These are phyloP conservation scores for Heliconius hermathena DNA, from an alignment of 1,140 invertebrate genomes.

Conservation along the genomic window DNA sequence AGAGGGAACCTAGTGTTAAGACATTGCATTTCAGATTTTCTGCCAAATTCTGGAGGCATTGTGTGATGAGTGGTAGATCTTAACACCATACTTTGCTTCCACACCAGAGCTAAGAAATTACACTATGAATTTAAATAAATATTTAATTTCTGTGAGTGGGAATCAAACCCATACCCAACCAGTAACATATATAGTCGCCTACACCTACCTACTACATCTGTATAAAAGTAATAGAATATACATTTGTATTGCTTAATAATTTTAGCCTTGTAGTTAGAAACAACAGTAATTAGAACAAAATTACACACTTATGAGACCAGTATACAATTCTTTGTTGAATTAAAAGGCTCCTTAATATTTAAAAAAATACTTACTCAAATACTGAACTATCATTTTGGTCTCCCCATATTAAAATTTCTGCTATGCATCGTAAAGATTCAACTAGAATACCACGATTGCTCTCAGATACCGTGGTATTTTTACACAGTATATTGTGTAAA, in stretches of 20 bases:
- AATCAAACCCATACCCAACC: no score
- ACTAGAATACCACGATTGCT: slow-evolving; percentile 97
- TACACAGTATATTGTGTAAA: slow-evolving; percentile 96
- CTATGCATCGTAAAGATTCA: slow-evolving; percentile 97
- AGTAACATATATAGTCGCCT: no score
- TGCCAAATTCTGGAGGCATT: no score
- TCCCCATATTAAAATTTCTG: slow-evolving; percentile 99
- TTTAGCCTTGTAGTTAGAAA: background rate
- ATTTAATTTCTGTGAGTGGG: no score
- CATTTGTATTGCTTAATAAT: background rate
- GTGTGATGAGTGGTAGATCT: no score
- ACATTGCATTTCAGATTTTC: no score
- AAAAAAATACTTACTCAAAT: slow-evolving; percentile 93
- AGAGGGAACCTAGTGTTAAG: no score
- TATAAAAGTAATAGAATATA: background rate
- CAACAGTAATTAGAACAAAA: background rate
- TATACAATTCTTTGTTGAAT: background rate
- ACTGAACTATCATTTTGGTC: slow-evolving; percentile 99
- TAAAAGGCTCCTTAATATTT: background rate
- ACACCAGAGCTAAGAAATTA: no score
- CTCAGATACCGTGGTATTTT: slow-evolving; percentile 98
- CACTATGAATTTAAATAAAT: no score
- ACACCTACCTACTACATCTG: no score
- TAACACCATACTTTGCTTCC: no score
- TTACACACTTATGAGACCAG: background rate